Evolutionary conservation across 2,797 vertebrate genomes (phyloP), one percentile per base, ranked within the genome.

Genomic region (Rhabdophis nuchalis): DNA sequence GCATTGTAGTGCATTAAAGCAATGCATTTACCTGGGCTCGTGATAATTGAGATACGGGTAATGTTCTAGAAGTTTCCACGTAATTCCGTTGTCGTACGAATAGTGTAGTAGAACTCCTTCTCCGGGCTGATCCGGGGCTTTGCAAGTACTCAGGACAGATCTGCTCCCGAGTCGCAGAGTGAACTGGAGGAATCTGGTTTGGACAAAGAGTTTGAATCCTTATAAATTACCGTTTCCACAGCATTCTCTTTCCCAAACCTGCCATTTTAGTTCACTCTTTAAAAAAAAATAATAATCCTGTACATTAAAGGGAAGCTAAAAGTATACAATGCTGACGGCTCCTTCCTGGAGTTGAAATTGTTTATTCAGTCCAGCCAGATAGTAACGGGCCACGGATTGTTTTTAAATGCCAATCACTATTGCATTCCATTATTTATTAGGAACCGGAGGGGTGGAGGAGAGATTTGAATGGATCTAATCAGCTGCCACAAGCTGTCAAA

Each of bases 11-110:
- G 46, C 0, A 0, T 50, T 57, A 85, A 54, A 57, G 6, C 89
- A 68, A 50, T 68, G 94, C 50, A 87, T 41, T 6, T 97, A 99
- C 99, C 99, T 98, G 96, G 99, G 99, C 95, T 99, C 99, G 0
- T 99, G 99, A 97, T 99, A 99, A 94, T 98, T 99, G 96, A 99
- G 98, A 92, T 99, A 99, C 25, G 98, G 98, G 72, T 99, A 99
- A 96, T 99, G 99, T 64, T 99, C 98, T 96, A 99, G 96, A 6
- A 99, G 97, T n/a, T 98, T 99, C 99, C 99, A 99, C 88, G 99
- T 99, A 93, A 99, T 99, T 46, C 99, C 99, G 0, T 99, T 99
- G 97, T 99, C 99, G 0, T 99, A 98, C 14, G 99, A 99, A 97
- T 98, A 99, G 96, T 99, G 99, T 87, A 99, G 96, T 91, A 99